Evolutionary conservation across 1,140 invertebrate genomes (phyloP).

Genomic region (Ephestia elutella): DNA sequence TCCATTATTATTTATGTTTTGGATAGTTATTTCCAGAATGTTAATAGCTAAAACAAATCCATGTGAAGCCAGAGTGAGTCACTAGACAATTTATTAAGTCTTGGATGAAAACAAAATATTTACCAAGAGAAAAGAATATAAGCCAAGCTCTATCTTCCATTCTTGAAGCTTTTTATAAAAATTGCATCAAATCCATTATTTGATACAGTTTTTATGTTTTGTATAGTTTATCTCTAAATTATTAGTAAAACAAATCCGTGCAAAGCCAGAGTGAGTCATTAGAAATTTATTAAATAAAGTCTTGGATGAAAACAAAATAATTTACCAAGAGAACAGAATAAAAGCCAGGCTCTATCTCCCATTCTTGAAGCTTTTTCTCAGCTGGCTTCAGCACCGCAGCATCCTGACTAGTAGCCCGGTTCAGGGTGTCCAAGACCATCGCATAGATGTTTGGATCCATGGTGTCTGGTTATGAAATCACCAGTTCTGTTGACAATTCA

Average conservation of each 20-base stretch:
- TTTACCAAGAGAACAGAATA: conserved; percentile 87
- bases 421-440: conserved; percentile 82
- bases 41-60: no score
- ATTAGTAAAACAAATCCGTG: no score
- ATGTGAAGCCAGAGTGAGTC: no score
- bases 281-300: no score
- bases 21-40: no score
- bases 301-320: no score
- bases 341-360: conserved; percentile 92
- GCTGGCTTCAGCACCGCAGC: conserved; percentile 88
- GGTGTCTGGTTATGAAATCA: conserved; percentile 11
- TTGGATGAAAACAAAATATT: conserved; percentile 10
- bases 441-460: conserved; percentile 76
- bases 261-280: no score
- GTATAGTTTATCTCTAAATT: no score
- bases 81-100: no score
- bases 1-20: no score
- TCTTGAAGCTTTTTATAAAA: conserved; percentile 86
- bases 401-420: conserved; percentile 89
- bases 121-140: conserved; percentile 89
- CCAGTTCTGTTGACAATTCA: background rate
- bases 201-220: no score
- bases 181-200: no score
- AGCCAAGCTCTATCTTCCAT: conserved; percentile 92
- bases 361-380: conserved; percentile 88